A percentile compares a stretch with the other conserved stretches of the same genome.
These are phyloP conservation scores for Tonatia bakeri DNA, from an alignment of 2,113 vertebrate species.

Conservation along the genomic window DNA sequence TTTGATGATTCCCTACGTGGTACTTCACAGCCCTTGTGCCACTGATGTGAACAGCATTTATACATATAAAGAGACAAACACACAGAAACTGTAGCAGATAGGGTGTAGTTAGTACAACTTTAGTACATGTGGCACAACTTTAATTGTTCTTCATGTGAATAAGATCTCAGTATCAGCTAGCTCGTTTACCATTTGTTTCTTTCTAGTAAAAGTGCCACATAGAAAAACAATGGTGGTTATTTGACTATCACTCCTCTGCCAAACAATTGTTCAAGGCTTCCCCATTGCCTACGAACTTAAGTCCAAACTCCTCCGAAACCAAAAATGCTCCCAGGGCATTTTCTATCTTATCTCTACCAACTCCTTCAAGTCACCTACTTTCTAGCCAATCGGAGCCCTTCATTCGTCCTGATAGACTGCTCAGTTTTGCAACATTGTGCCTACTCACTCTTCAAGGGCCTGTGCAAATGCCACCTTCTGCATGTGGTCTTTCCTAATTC, in stretches of 20 bases:
- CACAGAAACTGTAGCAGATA: not conserved
- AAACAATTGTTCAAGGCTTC: not conserved
- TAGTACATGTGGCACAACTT: not conserved
- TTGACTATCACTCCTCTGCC: not conserved
- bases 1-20: not conserved
- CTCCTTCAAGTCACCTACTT: not conserved
- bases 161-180: not conserved
- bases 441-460: not conserved
- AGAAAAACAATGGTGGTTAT: not conserved
- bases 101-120: no score
- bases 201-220: not conserved
- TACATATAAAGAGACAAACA: not conserved
- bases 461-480: not conserved
- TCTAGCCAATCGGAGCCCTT: not conserved
- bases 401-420: not conserved
- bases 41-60: not conserved
- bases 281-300: not conserved
- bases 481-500: not conserved
- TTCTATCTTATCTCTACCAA: not conserved
- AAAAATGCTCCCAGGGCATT: not conserved
- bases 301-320: not conserved
- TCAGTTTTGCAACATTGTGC: not conserved
- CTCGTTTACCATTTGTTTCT: not conserved
- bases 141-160: not conserved
- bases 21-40: not conserved